Evolutionary conservation across 1,140 invertebrate species (phyloP).

Genomic region (Helicoverpa zea): DNA sequence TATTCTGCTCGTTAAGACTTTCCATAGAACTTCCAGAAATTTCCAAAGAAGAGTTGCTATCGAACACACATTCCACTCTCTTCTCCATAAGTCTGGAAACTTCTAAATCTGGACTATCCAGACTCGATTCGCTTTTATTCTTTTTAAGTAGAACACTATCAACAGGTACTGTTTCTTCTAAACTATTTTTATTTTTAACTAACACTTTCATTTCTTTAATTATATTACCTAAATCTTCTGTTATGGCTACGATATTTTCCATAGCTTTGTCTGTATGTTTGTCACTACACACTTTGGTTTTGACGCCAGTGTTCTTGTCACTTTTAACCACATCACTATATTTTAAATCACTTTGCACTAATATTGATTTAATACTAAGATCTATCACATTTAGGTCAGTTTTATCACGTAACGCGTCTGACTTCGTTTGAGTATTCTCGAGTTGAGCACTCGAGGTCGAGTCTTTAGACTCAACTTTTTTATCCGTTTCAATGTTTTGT

Average conservation of each 20-base stretch:
- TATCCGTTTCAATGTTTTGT: background rate
- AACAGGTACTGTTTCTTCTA: constrained; percentile 69
- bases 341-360: constrained; percentile 43
- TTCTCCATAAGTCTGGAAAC: constrained; percentile 83
- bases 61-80: constrained; percentile 70
- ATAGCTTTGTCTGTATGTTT: background rate
- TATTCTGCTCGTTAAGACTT: constrained; percentile 73
- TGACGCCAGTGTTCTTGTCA: constrained; percentile 29
- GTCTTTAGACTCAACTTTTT: background rate
- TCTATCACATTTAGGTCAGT: constrained; percentile 47
- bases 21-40: constrained; percentile 85
- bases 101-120: constrained; percentile 85
- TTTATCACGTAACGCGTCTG: background rate
- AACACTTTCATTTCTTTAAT: constrained; percentile 71
- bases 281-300: constrained; percentile 2
- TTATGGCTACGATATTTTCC: constrained; percentile 51
- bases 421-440: background rate
- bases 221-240: constrained; percentile 70
- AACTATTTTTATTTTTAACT: constrained; percentile 28
- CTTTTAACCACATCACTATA: constrained; percentile 55
- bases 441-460: background rate
- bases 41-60: constrained; percentile 83
- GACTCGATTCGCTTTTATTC: constrained; percentile 84
- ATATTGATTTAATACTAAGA: constrained; percentile 51
- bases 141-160: constrained; percentile 84